Base-by-base conservation (phyloP, 2,888 invertebrate genomes). In the Sylvicola cinctus region DNA sequence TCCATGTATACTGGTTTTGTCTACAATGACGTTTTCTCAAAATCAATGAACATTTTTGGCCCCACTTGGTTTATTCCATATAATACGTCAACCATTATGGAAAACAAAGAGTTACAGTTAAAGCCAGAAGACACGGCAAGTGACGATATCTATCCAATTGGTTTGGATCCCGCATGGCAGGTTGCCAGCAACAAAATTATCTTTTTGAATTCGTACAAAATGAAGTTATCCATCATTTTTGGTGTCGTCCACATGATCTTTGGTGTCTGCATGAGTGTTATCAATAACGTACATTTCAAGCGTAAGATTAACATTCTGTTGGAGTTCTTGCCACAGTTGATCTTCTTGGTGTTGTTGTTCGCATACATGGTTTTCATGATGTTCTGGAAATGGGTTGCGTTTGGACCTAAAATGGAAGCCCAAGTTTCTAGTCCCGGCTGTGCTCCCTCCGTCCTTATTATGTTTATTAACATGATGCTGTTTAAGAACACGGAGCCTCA, bases 1-100 rank as follows among this genome's bases (percentile, higher is more conserved):
- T 93, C 95, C 0, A 77, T 95, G 60, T 98, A 98, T 63, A 95
- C 96, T 3, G 96, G 98, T 0, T 52, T 95, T n/a, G 78, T 98
- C 41, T 98, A 98, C 65, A 98, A 98, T 59, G 98, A 98, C 55
- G 62, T 85, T 27, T 98, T 95, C 65, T 88, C 93, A 23, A 95
- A 93, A 54, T 84, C 91, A 2, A 54, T 95, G 44, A 96, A 95
- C 53, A 66, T 96, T 29, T 96, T 96, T 58, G 87, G 88, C 1
- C 81, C 88, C 0, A 65, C 76, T 34, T 96, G 93, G 93, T 49
- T 50, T 6, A 62, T 63, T 32, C 62, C 60, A 43, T 72, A 68
- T 45, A 65, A 72, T 44, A 48, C 52, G 14, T 55, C 61, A 0
- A 66, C 65, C 0, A 45, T 66, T 4, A 36, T 45, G 29, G 20